Evolutionary conservation across 35 echinoderm and acorn worm genomes (phyloP).

Genomic region (Chiridota heheva): DNA sequence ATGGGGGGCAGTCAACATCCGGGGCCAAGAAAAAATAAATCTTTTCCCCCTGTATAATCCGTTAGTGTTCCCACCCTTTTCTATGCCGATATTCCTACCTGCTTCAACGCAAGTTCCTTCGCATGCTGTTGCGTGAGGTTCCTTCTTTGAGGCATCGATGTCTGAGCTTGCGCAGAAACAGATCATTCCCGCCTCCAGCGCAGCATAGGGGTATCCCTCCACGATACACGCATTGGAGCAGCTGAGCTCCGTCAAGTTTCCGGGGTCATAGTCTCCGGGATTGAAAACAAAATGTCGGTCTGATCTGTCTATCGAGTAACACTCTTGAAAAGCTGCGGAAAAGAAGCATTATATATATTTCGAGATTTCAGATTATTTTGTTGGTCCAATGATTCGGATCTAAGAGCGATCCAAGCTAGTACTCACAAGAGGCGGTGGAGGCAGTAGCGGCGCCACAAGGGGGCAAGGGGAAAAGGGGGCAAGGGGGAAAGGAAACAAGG

Average conservation of each 20-base stretch:
- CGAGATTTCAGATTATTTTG: no score
- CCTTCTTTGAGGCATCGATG: neutral
- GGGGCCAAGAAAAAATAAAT: neutral
- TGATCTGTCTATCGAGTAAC: slow-evolving; percentile 14
- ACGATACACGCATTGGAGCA: slow-evolving; percentile 22
- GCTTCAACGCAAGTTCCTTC: neutral
- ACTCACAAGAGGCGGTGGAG: no score
- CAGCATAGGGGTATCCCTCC: slow-evolving; percentile 27
- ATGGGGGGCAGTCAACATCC: neutral
- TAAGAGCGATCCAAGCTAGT: no score
- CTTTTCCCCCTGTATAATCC: neutral
- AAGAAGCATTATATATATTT: no score
- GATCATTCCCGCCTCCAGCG: slow-evolving; percentile 31
- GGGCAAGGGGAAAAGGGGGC: no score
- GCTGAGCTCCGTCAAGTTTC: neutral
- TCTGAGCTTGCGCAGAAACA: slow-evolving; percentile 39
- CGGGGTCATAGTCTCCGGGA: slow-evolving; percentile 42
- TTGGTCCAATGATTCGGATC: no score
- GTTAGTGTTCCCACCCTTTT: no score
- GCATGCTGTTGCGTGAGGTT: neutral
- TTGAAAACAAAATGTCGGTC: slow-evolving; percentile 29
- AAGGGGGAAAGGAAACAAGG: no score
- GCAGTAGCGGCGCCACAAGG: no score
- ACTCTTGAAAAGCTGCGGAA: slow-evolving; percentile 25
- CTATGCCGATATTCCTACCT: no score